Base-by-base conservation (phyloP, 2,113 vertebrate genomes). In the Gymnobelideus leadbeateri region DNA sequence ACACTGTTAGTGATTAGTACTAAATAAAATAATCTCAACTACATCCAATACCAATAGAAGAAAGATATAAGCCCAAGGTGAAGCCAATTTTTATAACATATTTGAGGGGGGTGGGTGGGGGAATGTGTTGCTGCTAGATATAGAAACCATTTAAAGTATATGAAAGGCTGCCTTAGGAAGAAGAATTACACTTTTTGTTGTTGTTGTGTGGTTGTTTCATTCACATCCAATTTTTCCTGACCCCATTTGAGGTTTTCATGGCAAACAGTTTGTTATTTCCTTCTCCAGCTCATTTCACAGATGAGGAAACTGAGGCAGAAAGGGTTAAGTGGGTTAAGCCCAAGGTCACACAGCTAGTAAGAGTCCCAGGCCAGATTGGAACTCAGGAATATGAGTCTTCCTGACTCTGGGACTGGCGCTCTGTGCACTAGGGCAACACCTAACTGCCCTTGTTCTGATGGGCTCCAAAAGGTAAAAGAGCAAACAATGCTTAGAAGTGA, bases 21-120 rank as follows among this genome's bases (percentile, higher is more conserved):
- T 91, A 94, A 94, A 47, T 90, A 90, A 51, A 90, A 37, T 53
- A 91, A 54, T 50, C 31, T 49, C 52, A 55, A 31, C 61, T 51
- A 14, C 4, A 96, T 84, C 50, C 54, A 91, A 8, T 51, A 92
- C 6, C 11, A 43, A 53, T 28, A 89, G 24, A 84, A 91, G 31
- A 54, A 37, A 1, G 92, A 8, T 54, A 89, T 49, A 93, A 92
- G 26, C 47, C 50, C 91, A 61, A 54, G 12, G 90, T 51, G 89
- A 92, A 94, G 84, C 47, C 77, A 43, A 24, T 49, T 91, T 50
- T 61, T 94, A 91, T 92, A 91, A 53, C 5, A 9, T 84, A 43
- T 84, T 84, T 43, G 37, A 43, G 68, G 68, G 68, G n/a, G 68
- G 68, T 21, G 68, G 19, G 68, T 0, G n/a, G n/a, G 68, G 16